A percentile compares a stretch with the other conserved stretches of the same genome.
These are phyloP conservation scores for Epistrophe eligans DNA, from an alignment of 2,888 invertebrate genomes.

Conservation along the genomic window DNA sequence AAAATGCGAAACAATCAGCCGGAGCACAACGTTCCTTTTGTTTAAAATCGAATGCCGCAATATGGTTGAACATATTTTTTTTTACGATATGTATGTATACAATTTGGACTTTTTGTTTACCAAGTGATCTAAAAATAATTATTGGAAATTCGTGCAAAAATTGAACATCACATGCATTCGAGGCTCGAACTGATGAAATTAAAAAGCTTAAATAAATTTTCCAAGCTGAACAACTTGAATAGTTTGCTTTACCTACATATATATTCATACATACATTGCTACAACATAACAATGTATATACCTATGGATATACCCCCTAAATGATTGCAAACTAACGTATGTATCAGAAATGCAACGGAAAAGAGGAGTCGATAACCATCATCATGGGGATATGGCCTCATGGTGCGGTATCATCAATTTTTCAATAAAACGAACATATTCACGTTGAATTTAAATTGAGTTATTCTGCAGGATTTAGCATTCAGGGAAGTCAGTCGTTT, in stretches of 20 bases:
- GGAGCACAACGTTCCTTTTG: conserved; percentile 10
- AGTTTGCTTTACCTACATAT: neutral
- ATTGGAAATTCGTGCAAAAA: conserved; percentile 53
- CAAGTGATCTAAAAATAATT: conserved; percentile 65
- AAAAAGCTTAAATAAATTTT: conserved; percentile 36
- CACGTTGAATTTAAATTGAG: conserved; percentile 54
- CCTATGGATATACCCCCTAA: neutral
- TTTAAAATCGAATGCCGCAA: conserved; percentile 54
- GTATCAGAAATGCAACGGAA: conserved; percentile 21
- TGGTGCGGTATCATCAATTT: conserved; percentile 20
- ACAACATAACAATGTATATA: neutral
- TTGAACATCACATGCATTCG: conserved; percentile 23
- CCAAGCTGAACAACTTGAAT: conserved; percentile 4
- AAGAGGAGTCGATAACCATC: conserved; percentile 19
- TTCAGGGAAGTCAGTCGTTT: conserved; percentile 23
- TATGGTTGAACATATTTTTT: conserved; percentile 31
- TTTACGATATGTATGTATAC: neutral
- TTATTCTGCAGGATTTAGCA: conserved; percentile 46
- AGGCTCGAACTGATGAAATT: neutral
- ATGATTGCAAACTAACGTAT: conserved; percentile 41
- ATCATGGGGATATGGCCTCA: neutral
- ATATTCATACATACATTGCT: neutral
- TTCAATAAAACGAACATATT: conserved; percentile 19
- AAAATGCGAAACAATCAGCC: conserved; percentile 34
- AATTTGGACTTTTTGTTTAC: conserved; percentile 53